Conservation (phyloP, 1,140 invertebrate species). For the Asobara japonica region DNA sequence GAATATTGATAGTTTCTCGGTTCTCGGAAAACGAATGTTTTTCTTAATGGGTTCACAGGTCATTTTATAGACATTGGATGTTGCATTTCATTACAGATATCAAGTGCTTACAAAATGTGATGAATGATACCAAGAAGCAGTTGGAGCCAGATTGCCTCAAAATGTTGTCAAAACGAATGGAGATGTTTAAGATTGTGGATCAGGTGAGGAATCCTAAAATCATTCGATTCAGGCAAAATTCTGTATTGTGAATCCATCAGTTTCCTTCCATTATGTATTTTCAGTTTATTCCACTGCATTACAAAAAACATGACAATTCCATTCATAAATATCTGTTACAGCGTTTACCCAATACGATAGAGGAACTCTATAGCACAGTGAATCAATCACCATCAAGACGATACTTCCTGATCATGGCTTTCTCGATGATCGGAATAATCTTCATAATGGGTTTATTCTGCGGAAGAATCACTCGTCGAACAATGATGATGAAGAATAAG, state of each 20-base stretch:
- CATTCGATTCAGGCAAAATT: no score
- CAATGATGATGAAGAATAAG: conserved; percentile 77
- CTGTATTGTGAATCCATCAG: no score
- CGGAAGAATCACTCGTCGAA: conserved; percentile 79
- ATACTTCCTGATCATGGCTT: conserved; percentile 79
- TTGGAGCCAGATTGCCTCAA: conserved; percentile 80
- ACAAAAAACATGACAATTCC: neutral
- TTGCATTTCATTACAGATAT: conserved; percentile 73
- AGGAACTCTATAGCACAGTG: conserved; percentile 73
- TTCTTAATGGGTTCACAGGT: conserved; percentile 21
- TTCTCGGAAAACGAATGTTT: conserved; percentile 3
- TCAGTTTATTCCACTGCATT: no score
- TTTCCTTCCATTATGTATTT: no score
- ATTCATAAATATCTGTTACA: conserved; percentile 58
- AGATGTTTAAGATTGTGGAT: conserved; percentile 90
- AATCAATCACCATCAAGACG: conserved; percentile 80
- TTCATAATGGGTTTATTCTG: conserved; percentile 86
- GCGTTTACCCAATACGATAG: conserved; percentile 74
- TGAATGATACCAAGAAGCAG: conserved; percentile 74
- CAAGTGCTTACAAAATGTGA: conserved; percentile 79
- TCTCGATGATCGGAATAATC: conserved; percentile 78
- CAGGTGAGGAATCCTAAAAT: no score
- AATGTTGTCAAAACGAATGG: conserved; percentile 81
- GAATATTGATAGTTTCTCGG: no score
- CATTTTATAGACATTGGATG: conserved; percentile 30